Evolutionary conservation across 2,888 invertebrate genomes (phyloP).

Genomic region (Euplagia quadripunctaria): DNA sequence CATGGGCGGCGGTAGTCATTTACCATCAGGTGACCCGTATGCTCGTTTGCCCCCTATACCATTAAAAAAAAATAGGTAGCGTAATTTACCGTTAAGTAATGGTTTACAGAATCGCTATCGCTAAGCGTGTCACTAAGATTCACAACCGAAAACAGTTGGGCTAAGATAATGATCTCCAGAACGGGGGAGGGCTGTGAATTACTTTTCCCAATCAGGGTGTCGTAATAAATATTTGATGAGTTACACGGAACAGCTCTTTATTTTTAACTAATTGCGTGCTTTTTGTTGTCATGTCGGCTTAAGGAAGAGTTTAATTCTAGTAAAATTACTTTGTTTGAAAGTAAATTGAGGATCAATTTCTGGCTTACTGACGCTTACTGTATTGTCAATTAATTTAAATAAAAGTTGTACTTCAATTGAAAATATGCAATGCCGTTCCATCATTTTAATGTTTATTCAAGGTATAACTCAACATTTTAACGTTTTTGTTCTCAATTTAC

Average conservation of each 20-base stretch:
- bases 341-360: constrained; percentile 1
- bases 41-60: too few species aligned
- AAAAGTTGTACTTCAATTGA: not conserved
- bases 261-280: constrained; percentile 45
- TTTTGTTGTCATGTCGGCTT: constrained; percentile 25
- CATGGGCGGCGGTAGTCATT: too few species aligned
- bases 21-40: too few species aligned
- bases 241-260: constrained; percentile 52
- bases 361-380: not conserved
- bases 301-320: constrained; percentile 7
- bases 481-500: not conserved
- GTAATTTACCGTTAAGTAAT: not conserved
- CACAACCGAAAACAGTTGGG: constrained; percentile 38
- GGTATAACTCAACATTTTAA: not conserved
- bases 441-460: not conserved
- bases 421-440: not conserved
- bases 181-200: constrained; percentile 61
- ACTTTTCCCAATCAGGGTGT: constrained; percentile 70
- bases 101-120: constrained; percentile 14
- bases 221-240: constrained; percentile 74
- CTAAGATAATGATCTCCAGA: constrained; percentile 69
- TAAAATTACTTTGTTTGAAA: constrained; percentile 8
- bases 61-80: too few species aligned
- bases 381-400: not conserved
- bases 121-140: constrained; percentile 23